Conservation (phyloP, 2,888 invertebrate genomes). For the Empis livida region DNA sequence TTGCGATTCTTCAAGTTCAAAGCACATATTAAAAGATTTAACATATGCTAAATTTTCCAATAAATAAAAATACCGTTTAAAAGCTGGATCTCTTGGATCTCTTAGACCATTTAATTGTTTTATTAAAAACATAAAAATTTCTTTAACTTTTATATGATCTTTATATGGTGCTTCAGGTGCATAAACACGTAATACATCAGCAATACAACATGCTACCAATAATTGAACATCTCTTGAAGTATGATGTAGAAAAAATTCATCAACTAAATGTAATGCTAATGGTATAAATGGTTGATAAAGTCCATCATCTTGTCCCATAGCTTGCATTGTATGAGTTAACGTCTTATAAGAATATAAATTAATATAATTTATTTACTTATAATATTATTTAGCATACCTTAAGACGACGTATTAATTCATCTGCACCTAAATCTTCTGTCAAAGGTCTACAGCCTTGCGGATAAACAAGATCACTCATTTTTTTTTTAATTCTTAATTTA, state of each 20-base stretch:
- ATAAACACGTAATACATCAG: slow-evolving; percentile 90
- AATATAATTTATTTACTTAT: background rate
- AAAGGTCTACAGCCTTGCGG: slow-evolving; percentile 92
- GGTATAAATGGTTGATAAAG: slow-evolving; percentile 86
- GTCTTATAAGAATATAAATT: slow-evolving; percentile 42
- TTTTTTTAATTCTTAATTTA: too few species aligned
- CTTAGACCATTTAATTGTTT: slow-evolving; percentile 85
- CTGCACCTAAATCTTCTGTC: slow-evolving; percentile 86
- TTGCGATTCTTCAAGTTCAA: slow-evolving; percentile 93
- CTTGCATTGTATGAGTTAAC: slow-evolving; percentile 85
- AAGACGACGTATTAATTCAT: slow-evolving; percentile 86
- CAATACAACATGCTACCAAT: slow-evolving; percentile 92
- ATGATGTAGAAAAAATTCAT: slow-evolving; percentile 85
- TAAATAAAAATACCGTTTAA: slow-evolving; percentile 94
- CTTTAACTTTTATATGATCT: slow-evolving; percentile 83
- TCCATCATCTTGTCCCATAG: slow-evolving; percentile 93
- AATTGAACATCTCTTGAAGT: slow-evolving; percentile 85
- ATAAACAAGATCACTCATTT: slow-evolving; percentile 79
- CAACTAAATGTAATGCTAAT: slow-evolving; percentile 80
- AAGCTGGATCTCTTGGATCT: slow-evolving; percentile 94
- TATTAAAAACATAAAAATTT: slow-evolving; percentile 87
- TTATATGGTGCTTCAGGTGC: slow-evolving; percentile 97
- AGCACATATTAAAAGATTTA: slow-evolving; percentile 97
- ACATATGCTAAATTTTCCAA: slow-evolving; percentile 94
- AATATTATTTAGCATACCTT: slow-evolving; percentile 48